phyloP scores from a whole-genome alignment of 2,113 vertebrate species.

The Elanus axillaris region DNA sequence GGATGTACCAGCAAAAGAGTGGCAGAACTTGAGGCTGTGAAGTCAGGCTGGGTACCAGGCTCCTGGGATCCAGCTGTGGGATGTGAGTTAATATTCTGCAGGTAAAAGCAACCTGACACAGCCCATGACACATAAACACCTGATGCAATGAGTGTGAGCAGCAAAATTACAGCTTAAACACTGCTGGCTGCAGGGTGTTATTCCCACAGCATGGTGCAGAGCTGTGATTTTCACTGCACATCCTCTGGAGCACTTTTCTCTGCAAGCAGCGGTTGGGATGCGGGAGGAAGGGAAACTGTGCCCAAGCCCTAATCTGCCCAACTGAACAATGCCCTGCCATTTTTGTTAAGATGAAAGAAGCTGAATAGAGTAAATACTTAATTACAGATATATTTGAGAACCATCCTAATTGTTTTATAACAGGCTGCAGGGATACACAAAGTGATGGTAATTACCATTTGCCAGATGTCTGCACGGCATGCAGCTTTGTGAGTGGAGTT shows the following conservation, averaged over 20 bases:
- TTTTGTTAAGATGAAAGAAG: not conserved
- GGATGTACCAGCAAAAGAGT: not conserved
- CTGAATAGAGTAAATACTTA: not conserved
- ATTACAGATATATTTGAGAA: not conserved
- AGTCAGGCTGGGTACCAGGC: not conserved
- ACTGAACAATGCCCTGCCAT: not conserved
- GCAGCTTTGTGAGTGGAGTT: not conserved
- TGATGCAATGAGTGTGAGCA: not conserved
- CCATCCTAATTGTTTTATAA: slow-evolving; percentile 40
- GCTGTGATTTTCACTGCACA: rapidly evolving
- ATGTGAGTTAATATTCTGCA: not conserved
- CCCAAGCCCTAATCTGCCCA: not conserved
- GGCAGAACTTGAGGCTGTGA: not conserved
- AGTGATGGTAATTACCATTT: slow-evolving; percentile 37
- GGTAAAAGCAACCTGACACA: not conserved
- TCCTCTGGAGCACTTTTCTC: not conserved
- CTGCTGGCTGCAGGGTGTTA: not conserved
- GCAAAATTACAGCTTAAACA: not conserved
- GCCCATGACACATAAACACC: not conserved
- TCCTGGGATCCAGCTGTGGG: not conserved
- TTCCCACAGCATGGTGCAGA: rapidly evolving
- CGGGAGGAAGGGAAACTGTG: rapidly evolving
- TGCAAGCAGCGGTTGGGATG: not conserved
- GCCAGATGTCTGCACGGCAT: not conserved
- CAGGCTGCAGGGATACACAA: slow-evolving; percentile 64